phyloP scores from a whole-genome alignment of 2,888 invertebrate genomes.

The Rugalucina vietnamica region DNA sequence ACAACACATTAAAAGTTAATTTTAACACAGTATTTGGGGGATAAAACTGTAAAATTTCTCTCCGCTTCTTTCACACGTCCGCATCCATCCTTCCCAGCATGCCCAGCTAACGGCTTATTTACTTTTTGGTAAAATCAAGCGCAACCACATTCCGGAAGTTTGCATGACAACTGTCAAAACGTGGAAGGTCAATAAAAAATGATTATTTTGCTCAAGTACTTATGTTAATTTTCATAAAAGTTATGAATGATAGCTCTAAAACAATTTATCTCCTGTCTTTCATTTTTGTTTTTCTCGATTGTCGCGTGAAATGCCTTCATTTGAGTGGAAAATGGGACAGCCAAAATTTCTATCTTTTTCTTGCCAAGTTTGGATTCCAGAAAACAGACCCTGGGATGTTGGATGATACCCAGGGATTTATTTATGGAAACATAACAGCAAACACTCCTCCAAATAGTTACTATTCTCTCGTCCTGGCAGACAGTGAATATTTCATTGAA shows the following conservation, averaged over 20 bases:
- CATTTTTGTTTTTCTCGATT: background rate
- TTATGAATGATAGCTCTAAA: background rate
- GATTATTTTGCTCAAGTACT: too few relatives aligned
- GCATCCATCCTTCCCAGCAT: too few relatives aligned
- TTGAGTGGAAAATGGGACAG: constrained; percentile 82
- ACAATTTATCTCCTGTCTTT: background rate
- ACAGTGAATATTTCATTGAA: constrained; percentile 93
- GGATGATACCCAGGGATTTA: constrained; percentile 95
- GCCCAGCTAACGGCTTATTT: too few relatives aligned
- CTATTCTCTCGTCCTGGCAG: constrained; percentile 94
- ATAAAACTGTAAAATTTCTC: too few relatives aligned
- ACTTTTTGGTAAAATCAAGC: too few relatives aligned
- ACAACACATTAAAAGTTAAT: too few relatives aligned
- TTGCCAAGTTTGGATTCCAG: constrained; percentile 98
- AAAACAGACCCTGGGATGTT: constrained; percentile 95
- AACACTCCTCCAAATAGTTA: constrained; percentile 84
- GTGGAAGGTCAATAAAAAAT: background rate
- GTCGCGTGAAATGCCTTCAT: constrained; percentile 69
- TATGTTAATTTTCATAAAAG: too few relatives aligned
- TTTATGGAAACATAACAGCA: constrained; percentile 97
- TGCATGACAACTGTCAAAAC: constrained; percentile 6
- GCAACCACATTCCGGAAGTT: constrained; percentile 13
- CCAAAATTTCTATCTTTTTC: constrained; percentile 90
- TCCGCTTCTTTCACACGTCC: too few relatives aligned
- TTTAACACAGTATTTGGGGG: too few relatives aligned